Evolutionary conservation across 2,113 vertebrate species (phyloP).

Genomic region (Pluvialis apricaria): DNA sequence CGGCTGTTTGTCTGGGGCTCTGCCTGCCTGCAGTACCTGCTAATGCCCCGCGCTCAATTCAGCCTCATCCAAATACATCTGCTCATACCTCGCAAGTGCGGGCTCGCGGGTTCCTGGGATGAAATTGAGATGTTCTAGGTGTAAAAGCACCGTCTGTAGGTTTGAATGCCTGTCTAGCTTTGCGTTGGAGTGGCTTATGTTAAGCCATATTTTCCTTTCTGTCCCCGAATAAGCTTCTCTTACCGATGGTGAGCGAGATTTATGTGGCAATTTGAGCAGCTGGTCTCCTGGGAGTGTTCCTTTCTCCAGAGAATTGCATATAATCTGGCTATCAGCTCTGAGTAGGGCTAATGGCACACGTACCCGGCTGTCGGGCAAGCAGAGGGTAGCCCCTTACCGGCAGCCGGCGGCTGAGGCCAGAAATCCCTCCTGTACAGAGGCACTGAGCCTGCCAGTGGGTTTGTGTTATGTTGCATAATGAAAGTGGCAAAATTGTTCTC

Average conservation of each 20-base stretch:
- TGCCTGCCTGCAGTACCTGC: neutral
- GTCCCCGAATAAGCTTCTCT: neutral
- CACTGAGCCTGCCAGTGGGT: rapidly evolving
- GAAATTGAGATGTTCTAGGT: neutral
- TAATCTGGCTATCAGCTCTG: neutral
- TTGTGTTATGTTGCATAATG: rapidly evolving
- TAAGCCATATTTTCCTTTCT: neutral
- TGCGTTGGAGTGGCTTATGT: neutral
- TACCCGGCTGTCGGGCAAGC: rapidly evolving
- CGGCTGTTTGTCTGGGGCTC: neutral
- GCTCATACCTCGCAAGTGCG: rapidly evolving
- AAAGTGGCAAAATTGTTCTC: neutral
- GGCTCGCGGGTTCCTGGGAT: rapidly evolving
- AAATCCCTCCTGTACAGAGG: neutral
- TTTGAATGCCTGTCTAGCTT: neutral
- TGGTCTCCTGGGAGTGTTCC: neutral
- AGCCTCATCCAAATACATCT: neutral
- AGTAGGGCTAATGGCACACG: neutral
- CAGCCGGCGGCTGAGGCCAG: neutral
- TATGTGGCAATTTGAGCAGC: slow-evolving; percentile 16
- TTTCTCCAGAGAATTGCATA: neutral
- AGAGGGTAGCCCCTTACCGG: neutral
- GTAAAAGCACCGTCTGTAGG: neutral
- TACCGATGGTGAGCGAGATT: neutral
- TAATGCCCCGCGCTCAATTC: rapidly evolving